Base-by-base conservation (phyloP, 1,140 invertebrate genomes). In the Amphibalanus amphitrite region DNA sequence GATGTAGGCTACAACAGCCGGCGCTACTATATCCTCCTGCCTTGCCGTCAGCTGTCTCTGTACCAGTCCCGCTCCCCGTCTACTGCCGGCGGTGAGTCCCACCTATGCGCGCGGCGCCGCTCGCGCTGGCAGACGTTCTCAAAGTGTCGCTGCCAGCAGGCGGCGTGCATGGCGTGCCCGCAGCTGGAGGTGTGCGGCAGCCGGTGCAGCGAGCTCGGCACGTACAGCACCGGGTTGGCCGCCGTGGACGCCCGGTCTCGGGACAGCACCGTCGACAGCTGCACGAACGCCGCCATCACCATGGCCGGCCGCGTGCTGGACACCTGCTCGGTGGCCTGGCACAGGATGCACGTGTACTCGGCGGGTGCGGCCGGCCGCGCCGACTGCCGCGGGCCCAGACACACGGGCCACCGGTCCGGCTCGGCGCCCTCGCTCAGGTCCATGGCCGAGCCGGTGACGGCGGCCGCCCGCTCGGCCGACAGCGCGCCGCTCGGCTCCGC, bases 91-190 rank as follows among this genome's bases (percentile, higher is more conserved):
- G 33, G 4, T 38, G 4, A 4, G 33, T n/a, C 68, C 73, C 80
- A 80, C 78, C 81, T 73, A 64, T 81, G 91, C 0, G 92, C 91
- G 65, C 95, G 86, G 67, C 91, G 82, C 75, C 91, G 87, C 80
- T 99, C 95, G 79, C 92, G 91, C 13, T 86, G 84, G 23, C 91
- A 82, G 69, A 97, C 89, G 74, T 88, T 91, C 73, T 93, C 90
- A 77, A 92, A 92, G 79, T 95, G 95, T 80, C 90, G 91, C 76
- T 91, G 85, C 92, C 95, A 98, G 81, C 97, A 99, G 73, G 86
- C 82, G 71, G 89, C 87, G 81, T 99, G 97, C 92, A 99, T 97
- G 1, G 95, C 89, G 81, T 99, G 97, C 6, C 96, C 95, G 82
- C 97, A 99, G 25, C 92, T 94, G 74, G 90, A 92, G 8, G 91